Percentiles rank a stretch among this genome's conserved stretches.
Evolutionary conservation across 1,140 invertebrate genomes (phyloP).

Genomic region (Dreissena polymorpha): DNA sequence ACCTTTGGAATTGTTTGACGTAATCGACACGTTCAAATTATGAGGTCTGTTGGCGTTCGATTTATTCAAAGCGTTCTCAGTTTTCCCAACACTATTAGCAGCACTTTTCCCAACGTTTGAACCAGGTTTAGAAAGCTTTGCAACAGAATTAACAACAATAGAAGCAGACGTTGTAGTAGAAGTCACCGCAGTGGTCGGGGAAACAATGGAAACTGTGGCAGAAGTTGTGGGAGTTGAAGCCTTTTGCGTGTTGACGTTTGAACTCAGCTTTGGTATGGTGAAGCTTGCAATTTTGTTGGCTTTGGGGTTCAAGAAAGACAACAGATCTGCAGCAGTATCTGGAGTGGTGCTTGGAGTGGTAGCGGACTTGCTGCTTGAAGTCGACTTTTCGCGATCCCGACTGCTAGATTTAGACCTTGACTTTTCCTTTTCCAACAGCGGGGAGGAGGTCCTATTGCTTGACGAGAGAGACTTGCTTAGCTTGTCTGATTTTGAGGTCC

Average conservation of each 20-base stretch:
- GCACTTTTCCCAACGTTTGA: slow-evolving; percentile 21
- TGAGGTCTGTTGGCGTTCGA: slow-evolving; percentile 22
- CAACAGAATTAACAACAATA: slow-evolving; percentile 14
- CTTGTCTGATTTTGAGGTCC: slow-evolving; percentile 43
- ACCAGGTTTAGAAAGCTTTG: slow-evolving; percentile 27
- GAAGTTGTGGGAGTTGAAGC: slow-evolving; percentile 28
- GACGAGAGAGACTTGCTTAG: slow-evolving; percentile 40
- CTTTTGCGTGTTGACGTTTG: slow-evolving; percentile 23
- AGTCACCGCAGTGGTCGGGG: slow-evolving; percentile 27
- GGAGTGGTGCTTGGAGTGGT: slow-evolving; percentile 51
- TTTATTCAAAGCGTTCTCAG: slow-evolving; percentile 12
- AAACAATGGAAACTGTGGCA: slow-evolving; percentile 31
- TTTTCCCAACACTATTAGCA: slow-evolving; percentile 17
- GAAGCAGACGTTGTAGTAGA: slow-evolving; percentile 7
- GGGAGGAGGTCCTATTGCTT: slow-evolving; percentile 52
- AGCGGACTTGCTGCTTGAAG: slow-evolving; percentile 61
- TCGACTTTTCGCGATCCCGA: slow-evolving; percentile 54
- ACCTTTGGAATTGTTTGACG: slow-evolving; percentile 8
- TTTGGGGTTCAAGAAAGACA: slow-evolving; percentile 71
- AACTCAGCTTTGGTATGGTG: slow-evolving; percentile 68
- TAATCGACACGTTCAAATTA: slow-evolving; percentile 31
- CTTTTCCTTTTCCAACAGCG: slow-evolving; percentile 56
- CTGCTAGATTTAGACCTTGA: slow-evolving; percentile 47
- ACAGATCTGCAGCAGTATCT: slow-evolving; percentile 55
- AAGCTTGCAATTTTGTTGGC: slow-evolving; percentile 71